Conservation (phyloP, 2,113 vertebrate species). For the Anas platyrhynchos region DNA sequence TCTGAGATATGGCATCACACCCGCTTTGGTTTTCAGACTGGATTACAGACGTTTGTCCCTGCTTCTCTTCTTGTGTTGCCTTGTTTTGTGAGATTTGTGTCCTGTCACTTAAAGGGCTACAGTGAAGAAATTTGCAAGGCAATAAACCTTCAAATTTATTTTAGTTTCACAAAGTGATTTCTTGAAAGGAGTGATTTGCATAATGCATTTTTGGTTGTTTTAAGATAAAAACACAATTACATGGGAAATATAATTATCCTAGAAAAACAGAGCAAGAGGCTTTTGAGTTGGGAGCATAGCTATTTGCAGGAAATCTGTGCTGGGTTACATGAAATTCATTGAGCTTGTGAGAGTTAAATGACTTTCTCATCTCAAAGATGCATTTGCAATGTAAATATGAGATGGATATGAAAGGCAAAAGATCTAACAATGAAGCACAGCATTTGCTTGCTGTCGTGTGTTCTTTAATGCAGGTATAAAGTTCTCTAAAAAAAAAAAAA, state of each 20-base stretch:
- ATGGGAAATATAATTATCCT: not conserved
- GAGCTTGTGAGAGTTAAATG: conserved; percentile 2
- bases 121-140: conserved; percentile 29
- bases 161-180: conserved; percentile 46
- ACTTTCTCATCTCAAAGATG: not conserved
- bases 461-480: conserved; percentile 2
- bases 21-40: not conserved
- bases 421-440: not conserved
- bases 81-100: not conserved
- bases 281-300: not conserved
- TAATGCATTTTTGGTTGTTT: conserved; percentile 58
- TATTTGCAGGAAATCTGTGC: not conserved
- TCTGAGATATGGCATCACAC: not conserved
- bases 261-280: conserved; percentile 10
- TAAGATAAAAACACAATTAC: conserved; percentile 61
- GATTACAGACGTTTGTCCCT: not conserved
- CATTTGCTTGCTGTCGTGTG: not conserved
- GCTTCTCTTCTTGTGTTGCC: not conserved
- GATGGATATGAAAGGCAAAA: not conserved
- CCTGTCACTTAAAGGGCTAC: not conserved
- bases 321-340: not conserved
- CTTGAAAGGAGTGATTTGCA: conserved; percentile 57
- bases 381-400: conserved; percentile 42
- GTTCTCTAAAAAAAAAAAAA: not conserved
- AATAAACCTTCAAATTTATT: conserved; percentile 39